Evolutionary conservation across 2,888 invertebrate genomes (phyloP).

Genomic region (Altica lythri): DNA sequence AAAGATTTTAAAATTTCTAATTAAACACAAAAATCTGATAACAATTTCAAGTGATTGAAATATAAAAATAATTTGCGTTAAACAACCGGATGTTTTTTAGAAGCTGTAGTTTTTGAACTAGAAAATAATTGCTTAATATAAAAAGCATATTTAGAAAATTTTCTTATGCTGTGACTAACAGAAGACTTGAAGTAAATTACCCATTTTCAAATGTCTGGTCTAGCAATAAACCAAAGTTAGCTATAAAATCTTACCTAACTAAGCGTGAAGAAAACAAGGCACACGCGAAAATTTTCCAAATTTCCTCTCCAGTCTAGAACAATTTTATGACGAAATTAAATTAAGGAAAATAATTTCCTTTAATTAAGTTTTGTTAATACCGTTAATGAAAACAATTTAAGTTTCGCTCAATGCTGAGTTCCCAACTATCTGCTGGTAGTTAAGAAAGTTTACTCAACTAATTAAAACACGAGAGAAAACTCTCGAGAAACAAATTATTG

Average conservation of each 20-base stretch:
- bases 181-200: background rate
- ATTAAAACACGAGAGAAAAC: constrained; percentile 34
- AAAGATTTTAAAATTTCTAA: too few species aligned
- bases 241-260: constrained; percentile 7
- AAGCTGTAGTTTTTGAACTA: too few species aligned
- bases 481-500: constrained; percentile 33
- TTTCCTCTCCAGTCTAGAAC: constrained; percentile 6
- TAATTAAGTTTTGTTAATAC: constrained; percentile 34
- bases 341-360: constrained; percentile 32
- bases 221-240: too few species aligned
- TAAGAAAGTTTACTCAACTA: constrained; percentile 33
- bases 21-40: too few species aligned
- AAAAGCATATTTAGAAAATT: too few species aligned
- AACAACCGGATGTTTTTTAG: too few species aligned
- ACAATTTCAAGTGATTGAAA: too few species aligned
- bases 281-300: constrained; percentile 19
- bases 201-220: constrained; percentile 3
- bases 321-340: constrained; percentile 29
- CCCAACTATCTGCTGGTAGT: constrained; percentile 35
- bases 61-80: too few species aligned
- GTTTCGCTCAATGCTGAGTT: constrained; percentile 31
- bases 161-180: too few species aligned
- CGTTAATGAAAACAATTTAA: constrained; percentile 37
- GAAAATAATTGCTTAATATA: too few species aligned
- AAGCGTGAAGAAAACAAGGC: constrained; percentile 9